Conservation (phyloP, 2,888 invertebrate species). For the Tetragonisca angustula region DNA sequence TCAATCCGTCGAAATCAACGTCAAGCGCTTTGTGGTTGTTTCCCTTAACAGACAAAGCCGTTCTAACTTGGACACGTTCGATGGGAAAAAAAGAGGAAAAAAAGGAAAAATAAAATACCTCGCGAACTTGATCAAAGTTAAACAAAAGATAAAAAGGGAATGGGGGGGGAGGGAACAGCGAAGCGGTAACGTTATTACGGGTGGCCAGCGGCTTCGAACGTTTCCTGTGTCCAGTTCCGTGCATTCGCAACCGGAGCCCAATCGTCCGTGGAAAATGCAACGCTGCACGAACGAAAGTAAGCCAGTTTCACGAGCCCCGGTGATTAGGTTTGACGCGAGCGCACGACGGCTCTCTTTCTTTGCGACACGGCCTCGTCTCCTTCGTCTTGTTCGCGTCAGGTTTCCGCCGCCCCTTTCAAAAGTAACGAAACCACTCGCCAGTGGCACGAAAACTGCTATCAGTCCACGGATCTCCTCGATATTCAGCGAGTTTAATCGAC, state of each 20-base stretch:
- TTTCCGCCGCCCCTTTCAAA: conserved; percentile 1
- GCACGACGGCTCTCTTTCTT: not conserved
- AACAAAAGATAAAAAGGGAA: not conserved
- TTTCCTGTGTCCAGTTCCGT: conserved; percentile 47
- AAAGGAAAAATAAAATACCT: not conserved
- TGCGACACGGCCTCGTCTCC: conserved; percentile 14
- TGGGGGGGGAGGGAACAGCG: not conserved
- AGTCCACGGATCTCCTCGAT: not conserved
- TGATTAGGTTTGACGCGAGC: conserved; percentile 68
- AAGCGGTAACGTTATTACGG: conserved; percentile 65
- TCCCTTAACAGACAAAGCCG: not conserved
- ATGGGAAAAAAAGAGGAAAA: too few species aligned
- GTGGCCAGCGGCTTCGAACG: conserved; percentile 52
- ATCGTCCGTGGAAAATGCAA: conserved; percentile 66
- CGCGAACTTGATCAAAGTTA: not conserved
- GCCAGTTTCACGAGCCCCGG: conserved; percentile 59
- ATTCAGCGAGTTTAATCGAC: not conserved
- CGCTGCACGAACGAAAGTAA: conserved; percentile 28
- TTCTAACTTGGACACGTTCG: not conserved
- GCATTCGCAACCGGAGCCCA: conserved; percentile 62
- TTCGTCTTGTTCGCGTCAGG: not conserved
- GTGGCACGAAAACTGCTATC: not conserved
- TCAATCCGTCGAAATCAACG: not conserved
- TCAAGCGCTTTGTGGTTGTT: not conserved
- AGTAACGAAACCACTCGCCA: not conserved